A percentile compares a stretch with the other conserved stretches of the same genome.
phyloP scores from a whole-genome alignment of 53 echinoderm and acorn worm genomes.

The Henricia sp. region DNA sequence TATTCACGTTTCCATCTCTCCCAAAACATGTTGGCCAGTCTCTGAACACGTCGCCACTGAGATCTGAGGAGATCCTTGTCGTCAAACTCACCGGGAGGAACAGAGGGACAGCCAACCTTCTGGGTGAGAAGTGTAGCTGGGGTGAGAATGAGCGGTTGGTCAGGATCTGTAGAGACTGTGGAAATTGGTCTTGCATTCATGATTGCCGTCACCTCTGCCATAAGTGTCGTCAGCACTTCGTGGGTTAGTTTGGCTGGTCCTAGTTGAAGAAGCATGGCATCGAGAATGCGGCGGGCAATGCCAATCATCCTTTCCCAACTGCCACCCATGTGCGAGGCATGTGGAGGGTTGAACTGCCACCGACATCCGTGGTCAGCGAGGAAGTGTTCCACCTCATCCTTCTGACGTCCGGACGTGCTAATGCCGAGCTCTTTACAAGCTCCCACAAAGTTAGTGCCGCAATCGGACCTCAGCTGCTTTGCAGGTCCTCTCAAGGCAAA shows the following conservation, averaged over 20 bases:
- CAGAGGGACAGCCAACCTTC: conserved; percentile 12
- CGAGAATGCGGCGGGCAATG: conserved; percentile 34
- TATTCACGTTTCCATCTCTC: conserved; percentile 46
- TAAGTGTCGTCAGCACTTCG: conserved; percentile 44
- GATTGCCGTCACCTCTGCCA: conserved; percentile 63
- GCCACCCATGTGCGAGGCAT: conserved; percentile 71
- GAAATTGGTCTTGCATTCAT: conserved; percentile 51
- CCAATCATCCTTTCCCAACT: conserved; percentile 71
- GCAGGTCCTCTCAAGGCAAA: conserved; percentile 47
- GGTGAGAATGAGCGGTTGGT: conserved; percentile 34
- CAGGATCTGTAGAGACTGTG: conserved; percentile 53
- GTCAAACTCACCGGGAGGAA: conserved; percentile 29
- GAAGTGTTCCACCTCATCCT: conserved; percentile 7
- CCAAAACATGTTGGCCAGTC: conserved; percentile 47
- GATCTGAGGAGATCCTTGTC: conserved; percentile 13
- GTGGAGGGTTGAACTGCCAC: conserved; percentile 68
- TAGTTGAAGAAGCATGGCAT: conserved; percentile 58
- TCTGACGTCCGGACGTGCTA: conserved; percentile 11
- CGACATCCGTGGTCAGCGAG: conserved; percentile 8
- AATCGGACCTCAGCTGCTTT: conserved; percentile 55
- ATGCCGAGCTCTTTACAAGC: conserved; percentile 55
- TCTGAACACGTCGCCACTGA: conserved; percentile 52
- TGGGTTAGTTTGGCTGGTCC: conserved; percentile 41
- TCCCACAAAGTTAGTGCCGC: conserved; percentile 65
- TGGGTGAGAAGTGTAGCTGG: conserved; percentile 57